Percentiles rank a stretch among this genome's conserved stretches.
phyloP scores from a whole-genome alignment of 2,888 invertebrate species.

The Sericinus montela region DNA sequence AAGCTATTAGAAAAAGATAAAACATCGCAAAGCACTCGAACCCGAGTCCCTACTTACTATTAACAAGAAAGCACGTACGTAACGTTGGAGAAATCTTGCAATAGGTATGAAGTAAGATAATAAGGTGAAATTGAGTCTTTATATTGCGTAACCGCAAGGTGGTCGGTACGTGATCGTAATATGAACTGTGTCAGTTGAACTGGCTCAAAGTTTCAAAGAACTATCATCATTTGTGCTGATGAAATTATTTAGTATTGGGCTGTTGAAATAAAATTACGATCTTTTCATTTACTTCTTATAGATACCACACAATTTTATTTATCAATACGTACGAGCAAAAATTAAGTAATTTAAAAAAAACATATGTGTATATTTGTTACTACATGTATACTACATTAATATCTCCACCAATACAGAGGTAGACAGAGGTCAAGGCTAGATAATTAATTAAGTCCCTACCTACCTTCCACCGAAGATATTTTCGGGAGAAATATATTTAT shows the following conservation, averaged over 20 bases:
- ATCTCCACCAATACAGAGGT: no score
- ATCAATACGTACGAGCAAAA: no score
- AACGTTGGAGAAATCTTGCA: constrained; percentile 27
- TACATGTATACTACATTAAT: no score
- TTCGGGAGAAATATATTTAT: no score
- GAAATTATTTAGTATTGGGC: constrained; percentile 3
- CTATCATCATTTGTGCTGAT: constrained; percentile 15
- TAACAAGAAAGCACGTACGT: constrained; percentile 26
- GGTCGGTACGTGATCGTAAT: constrained; percentile 34
- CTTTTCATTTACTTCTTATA: no score
- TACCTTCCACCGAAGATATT: no score
- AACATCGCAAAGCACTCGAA: constrained; percentile 5
- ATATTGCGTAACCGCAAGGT: constrained; percentile 35
- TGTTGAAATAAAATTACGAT: no score
- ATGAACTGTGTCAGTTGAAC: constrained; percentile 9
- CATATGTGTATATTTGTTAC: no score
- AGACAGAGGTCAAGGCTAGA: no score
- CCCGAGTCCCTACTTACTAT: constrained; percentile 14
- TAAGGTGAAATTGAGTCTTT: constrained; percentile 39
- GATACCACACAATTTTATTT: no score
- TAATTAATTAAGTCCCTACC: no score
- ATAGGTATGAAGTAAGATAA: constrained; percentile 46
- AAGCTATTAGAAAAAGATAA: neutral
- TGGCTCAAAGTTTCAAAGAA: constrained; percentile 12
- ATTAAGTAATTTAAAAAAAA: no score